Conservation (phyloP, 2,113 vertebrate genomes). For the Lota lota region DNA sequence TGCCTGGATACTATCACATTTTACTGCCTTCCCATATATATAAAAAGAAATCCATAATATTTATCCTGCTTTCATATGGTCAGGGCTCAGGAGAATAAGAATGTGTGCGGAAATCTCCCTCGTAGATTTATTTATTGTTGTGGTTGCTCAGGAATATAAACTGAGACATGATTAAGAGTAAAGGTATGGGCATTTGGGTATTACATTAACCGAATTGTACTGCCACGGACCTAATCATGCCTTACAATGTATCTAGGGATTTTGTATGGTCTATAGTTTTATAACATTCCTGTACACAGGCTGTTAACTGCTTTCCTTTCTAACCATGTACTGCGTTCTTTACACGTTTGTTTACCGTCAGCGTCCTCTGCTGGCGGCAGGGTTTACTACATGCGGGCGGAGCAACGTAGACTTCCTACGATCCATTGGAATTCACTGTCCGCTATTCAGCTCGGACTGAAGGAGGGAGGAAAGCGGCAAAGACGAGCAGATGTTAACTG, state of each 20-base stretch:
- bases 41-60: too few relatives aligned
- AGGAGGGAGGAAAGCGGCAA: constrained; percentile 48
- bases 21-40: too few relatives aligned
- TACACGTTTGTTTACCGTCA: not conserved
- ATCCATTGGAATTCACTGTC: constrained; percentile 55
- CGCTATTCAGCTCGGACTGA: constrained; percentile 43
- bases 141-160: too few relatives aligned
- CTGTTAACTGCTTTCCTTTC: constrained; percentile 3
- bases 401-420: constrained; percentile 56
- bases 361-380: constrained; percentile 56
- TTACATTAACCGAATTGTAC: constrained; percentile 20
- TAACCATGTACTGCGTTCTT: too few relatives aligned
- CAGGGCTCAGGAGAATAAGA: constrained; percentile 17
- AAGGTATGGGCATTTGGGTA: constrained; percentile 11
- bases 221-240: not conserved
- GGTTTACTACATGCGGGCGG: constrained; percentile 69
- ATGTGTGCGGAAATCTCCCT: constrained; percentile 21
- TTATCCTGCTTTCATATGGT: too few relatives aligned
- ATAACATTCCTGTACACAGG: constrained; percentile 18
- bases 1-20: too few relatives aligned
- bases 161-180: too few relatives aligned
- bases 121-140: too few relatives aligned
- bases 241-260: not conserved
- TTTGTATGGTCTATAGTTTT: constrained; percentile 35
- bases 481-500: constrained; percentile 76